These are phyloP conservation scores for Threskiornis aethiopicus DNA, from an alignment of 2,797 vertebrate genomes.

Conservation along the genomic window DNA sequence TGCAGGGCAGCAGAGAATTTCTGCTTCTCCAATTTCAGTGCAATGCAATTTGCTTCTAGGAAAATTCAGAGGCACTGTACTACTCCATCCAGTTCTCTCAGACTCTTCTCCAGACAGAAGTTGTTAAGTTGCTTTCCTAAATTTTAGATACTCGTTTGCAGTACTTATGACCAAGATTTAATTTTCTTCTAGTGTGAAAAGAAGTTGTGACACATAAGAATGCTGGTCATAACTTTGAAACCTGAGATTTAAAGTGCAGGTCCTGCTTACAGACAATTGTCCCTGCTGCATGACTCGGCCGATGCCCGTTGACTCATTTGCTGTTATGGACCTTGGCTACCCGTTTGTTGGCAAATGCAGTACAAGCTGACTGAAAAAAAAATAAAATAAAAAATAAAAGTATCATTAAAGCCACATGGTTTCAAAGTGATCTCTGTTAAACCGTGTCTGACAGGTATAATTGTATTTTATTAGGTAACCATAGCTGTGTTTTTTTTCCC, in stretches of 20 bases:
- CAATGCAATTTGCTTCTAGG: slow-evolving; percentile 12
- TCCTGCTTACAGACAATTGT: not conserved
- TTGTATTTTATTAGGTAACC: not conserved
- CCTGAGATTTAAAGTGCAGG: not conserved
- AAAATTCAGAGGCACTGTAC: not conserved
- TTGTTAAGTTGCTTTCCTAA: not conserved
- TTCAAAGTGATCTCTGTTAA: not conserved
- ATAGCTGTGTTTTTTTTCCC: not conserved
- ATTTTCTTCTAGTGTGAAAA: not conserved
- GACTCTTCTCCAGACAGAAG: not conserved
- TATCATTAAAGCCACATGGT: not conserved
- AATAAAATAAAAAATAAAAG: not conserved
- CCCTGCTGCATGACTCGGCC: not conserved
- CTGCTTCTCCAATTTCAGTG: slow-evolving; percentile 16
- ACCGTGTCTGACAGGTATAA: not conserved
- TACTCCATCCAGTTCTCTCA: not conserved
- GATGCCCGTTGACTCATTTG: not conserved
- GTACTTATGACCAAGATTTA: not conserved
- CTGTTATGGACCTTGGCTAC: not conserved
- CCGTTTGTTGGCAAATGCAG: not conserved
- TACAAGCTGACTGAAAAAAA: not conserved
- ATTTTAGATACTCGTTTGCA: not conserved
- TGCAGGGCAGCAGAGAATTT: not conserved
- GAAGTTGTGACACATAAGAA: not conserved
- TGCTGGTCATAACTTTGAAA: not conserved